Percentiles rank a stretch among this genome's conserved stretches.
Conservation (phyloP, 2,888 invertebrate species). For the Cyaniris semiargus region DNA sequence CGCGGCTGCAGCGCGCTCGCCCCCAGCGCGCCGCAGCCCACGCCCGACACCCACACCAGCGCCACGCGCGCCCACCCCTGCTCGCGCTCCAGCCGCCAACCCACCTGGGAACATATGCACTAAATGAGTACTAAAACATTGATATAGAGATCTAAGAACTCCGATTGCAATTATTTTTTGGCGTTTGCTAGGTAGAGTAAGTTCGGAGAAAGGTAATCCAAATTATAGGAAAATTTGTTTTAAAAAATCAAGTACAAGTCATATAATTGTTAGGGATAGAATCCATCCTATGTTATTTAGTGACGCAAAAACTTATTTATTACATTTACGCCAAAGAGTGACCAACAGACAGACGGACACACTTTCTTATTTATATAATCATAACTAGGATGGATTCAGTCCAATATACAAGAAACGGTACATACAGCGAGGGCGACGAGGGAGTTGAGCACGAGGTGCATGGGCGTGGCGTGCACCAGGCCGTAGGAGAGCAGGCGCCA, state of each 20-base stretch:
- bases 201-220: no score
- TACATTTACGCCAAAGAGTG: no score
- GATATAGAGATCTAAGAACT: neutral
- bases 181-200: no score
- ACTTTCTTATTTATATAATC: no score
- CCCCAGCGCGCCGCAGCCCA: slow-evolving; percentile 87
- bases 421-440: slow-evolving; percentile 68
- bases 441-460: slow-evolving; percentile 88
- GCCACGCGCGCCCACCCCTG: slow-evolving; percentile 87
- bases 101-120: slow-evolving; percentile 58
- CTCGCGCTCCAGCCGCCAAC: slow-evolving; percentile 83
- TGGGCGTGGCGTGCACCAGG: slow-evolving; percentile 87
- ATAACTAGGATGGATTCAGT: no score
- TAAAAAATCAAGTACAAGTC: no score
- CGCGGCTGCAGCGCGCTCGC: slow-evolving; percentile 87
- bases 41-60: slow-evolving; percentile 87
- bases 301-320: no score
- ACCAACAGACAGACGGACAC: no score
- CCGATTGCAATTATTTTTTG: no score
- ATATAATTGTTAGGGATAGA: no score
- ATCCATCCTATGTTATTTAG: no score
- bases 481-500: slow-evolving; percentile 92
- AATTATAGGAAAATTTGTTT: no score
- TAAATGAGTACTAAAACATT: neutral
- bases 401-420: slow-evolving; percentile 33